Evolutionary conservation across 2,797 vertebrate genomes (phyloP), one percentile per base, ranked within the genome.

Genomic region (Liasis olivaceus): DNA sequence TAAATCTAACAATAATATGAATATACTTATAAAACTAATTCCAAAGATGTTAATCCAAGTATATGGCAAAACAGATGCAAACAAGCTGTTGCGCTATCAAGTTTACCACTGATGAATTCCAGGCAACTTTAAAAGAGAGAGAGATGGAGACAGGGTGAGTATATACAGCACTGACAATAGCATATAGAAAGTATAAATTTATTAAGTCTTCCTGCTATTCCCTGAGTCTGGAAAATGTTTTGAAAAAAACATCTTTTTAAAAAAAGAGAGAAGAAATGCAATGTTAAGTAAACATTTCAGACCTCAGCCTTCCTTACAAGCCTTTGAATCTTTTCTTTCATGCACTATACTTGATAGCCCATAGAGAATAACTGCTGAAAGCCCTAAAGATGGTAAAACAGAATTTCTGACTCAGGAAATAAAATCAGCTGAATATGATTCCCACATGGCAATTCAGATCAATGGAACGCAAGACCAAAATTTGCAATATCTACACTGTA

Each of bases 331-430:
- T 98, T 95, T 95, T 93, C 97, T 98, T 98, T 98, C 97, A 98
- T 98, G 97, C 98, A 96, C 96, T 95, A 96, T 97, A 98, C 97
- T 97, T 97, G 96, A 96, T 17, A 95, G 95, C 92, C 98, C 95
- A 96, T 91, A 92, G 98, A 98, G 98, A 97, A 95, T 97, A 97
- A 96, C 97, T 97, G 94, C 94, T 96, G 97, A 97, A 98, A 98
- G 95, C 96, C 97, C 97, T 96, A 97, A 97, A 97, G 97, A 97
- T 97, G 93, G 97, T 98, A 97, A 98, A 98, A 97, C 97, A 98
- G 98, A 98, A 98, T 98, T 98, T 98, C 97, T 98, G 97, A 98
- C 98, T 98, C 97, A 97, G 97, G 97, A 98, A 98, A 97, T 98
- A 98, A 98, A 96, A 98, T 98, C 97, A 98, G 97, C 97, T 97